These are phyloP conservation scores for Stegastes partitus DNA, from an alignment of 2,113 vertebrate species.

Conservation along the genomic window DNA sequence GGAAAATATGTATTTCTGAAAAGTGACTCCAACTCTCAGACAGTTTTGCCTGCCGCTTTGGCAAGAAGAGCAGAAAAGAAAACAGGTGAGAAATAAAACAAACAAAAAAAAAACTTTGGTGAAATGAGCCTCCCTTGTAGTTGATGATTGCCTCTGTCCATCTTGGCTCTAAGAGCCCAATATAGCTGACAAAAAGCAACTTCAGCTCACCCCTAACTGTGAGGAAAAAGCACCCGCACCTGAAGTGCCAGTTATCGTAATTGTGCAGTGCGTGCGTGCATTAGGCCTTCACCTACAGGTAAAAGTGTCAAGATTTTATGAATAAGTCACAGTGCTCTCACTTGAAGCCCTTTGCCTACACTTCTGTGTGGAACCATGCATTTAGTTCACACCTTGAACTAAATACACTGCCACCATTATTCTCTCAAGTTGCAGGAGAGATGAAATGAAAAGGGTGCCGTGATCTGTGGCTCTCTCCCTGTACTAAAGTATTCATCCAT, in stretches of 20 bases:
- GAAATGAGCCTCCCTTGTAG: not conserved
- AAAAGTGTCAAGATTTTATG: constrained; percentile 67
- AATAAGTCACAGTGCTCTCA: constrained; percentile 66
- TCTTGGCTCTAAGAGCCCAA: constrained; percentile 33
- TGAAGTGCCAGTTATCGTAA: constrained; percentile 48
- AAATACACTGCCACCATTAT: constrained; percentile 55
- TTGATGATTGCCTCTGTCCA: constrained; percentile 6
- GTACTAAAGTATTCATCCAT: constrained; percentile 55
- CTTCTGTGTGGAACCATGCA: constrained; percentile 48
- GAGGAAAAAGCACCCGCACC: constrained; percentile 25
- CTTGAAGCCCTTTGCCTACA: constrained; percentile 20
- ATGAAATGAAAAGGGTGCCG: constrained; percentile 44
- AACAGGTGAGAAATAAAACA: not conserved
- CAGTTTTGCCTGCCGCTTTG: not conserved
- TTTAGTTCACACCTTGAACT: constrained; percentile 72
- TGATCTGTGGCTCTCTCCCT: constrained; percentile 10
- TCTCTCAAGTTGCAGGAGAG: constrained; percentile 29
- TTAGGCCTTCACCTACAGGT: constrained; percentile 44
- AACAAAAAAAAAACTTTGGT: not conserved
- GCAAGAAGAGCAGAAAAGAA: not conserved
- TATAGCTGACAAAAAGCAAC: constrained; percentile 41
- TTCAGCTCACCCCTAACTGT: constrained; percentile 27
- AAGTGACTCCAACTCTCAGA: no score
- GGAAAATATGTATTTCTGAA: no score
- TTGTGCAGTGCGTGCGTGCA: constrained; percentile 30